Conservation (phyloP, 2,113 vertebrate species). For the Pheucticus melanocephalus region DNA sequence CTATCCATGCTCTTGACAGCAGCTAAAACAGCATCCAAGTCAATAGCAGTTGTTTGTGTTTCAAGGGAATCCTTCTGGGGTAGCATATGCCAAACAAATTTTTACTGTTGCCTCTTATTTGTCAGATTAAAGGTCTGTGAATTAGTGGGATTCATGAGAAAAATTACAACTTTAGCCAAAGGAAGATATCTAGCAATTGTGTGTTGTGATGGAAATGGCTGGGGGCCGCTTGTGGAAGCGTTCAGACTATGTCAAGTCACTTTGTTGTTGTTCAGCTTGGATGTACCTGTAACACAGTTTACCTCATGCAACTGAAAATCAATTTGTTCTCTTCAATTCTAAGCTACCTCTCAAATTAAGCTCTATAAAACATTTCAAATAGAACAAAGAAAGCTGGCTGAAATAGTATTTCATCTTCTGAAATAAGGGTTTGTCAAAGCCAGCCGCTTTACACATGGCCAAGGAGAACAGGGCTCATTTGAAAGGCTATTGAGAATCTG, state of each 20-base stretch:
- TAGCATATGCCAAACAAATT: neutral
- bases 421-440: slow-evolving; percentile 49
- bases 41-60: slow-evolving; percentile 16
- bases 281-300: slow-evolving; percentile 30
- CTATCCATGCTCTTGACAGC: slow-evolving; percentile 10
- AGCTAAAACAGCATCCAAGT: slow-evolving; percentile 15
- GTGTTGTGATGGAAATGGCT: neutral
- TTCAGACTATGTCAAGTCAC: neutral
- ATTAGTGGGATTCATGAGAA: neutral
- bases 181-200: neutral
- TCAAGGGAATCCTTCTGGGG: neutral
- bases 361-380: slow-evolving; percentile 35
- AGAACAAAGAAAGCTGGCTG: slow-evolving; percentile 55
- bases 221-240: neutral
- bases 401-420: slow-evolving; percentile 48
- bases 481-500: slow-evolving; percentile 14
- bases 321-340: slow-evolving; percentile 48
- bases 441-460: neutral
- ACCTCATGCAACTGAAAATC: slow-evolving; percentile 45
- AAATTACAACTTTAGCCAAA: neutral
- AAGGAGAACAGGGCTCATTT: slow-evolving; percentile 43
- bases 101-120: neutral
- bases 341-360: slow-evolving; percentile 50
- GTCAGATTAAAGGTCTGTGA: neutral
- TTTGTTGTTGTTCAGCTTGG: slow-evolving; percentile 47